phyloP scores from a whole-genome alignment of 2,888 invertebrate species.

The Automeris io region DNA sequence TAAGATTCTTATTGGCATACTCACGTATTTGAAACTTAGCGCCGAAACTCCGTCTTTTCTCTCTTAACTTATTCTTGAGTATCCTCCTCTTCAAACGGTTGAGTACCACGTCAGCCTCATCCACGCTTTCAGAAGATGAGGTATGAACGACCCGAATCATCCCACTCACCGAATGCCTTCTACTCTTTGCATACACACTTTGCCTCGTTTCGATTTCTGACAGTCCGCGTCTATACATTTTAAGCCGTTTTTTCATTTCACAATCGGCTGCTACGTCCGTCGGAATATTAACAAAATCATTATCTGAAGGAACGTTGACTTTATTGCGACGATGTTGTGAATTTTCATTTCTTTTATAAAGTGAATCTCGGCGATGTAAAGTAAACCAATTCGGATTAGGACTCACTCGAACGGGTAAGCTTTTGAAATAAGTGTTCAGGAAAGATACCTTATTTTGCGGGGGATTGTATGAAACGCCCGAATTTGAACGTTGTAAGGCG shows the following conservation, averaged over 20 bases:
- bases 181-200: constrained; percentile 43
- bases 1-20: constrained; percentile 22
- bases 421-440: constrained; percentile 71
- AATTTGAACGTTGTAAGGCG: constrained; percentile 53
- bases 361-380: constrained; percentile 40
- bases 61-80: constrained; percentile 67
- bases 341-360: constrained; percentile 36
- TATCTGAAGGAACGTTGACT: constrained; percentile 49
- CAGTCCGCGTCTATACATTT: constrained; percentile 69
- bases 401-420: constrained; percentile 57
- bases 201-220: constrained; percentile 57
- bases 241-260: constrained; percentile 68
- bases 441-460: constrained; percentile 69
- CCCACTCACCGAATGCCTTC: constrained; percentile 58
- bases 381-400: constrained; percentile 65
- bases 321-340: constrained; percentile 29
- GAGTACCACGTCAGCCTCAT: constrained; percentile 70
- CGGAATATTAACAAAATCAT: constrained; percentile 58
- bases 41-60: constrained; percentile 55
- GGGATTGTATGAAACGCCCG: constrained; percentile 50
- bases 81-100: constrained; percentile 69
- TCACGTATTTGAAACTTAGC: constrained; percentile 53
- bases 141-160: constrained; percentile 41
- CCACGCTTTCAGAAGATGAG: constrained; percentile 72
- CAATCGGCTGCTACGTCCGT: constrained; percentile 61